A percentile compares a stretch with the other conserved stretches of the same genome.
Conservation (phyloP, 2,888 invertebrate genomes). For the Pandemis cinnamomeana region DNA sequence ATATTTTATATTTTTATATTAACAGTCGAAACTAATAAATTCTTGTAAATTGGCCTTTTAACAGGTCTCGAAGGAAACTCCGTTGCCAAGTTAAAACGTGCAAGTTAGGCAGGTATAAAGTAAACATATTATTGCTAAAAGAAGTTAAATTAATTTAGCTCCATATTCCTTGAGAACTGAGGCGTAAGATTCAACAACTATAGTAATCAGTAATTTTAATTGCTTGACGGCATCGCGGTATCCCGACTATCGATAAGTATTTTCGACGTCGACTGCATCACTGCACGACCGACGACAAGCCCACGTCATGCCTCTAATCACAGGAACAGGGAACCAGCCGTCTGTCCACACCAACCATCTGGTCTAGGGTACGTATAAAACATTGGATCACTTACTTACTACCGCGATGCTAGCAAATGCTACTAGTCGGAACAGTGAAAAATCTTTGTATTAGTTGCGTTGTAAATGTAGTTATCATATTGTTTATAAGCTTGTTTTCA, state of each 20-base stretch:
- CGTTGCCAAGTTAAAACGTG: not conserved
- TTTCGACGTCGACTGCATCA: slow-evolving; percentile 33
- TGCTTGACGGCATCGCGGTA: not conserved
- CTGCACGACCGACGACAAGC: slow-evolving; percentile 21
- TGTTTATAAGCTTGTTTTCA: not conserved
- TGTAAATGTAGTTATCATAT: slow-evolving; percentile 11
- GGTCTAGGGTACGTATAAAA: slow-evolving; percentile 34
- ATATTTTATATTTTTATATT: not conserved
- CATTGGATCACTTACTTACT: slow-evolving; percentile 37
- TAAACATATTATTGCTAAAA: not conserved
- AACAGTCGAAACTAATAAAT: not conserved
- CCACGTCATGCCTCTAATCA: not conserved
- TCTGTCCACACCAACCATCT: slow-evolving; percentile 19
- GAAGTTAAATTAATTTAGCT: not conserved
- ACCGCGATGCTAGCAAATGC: slow-evolving; percentile 38
- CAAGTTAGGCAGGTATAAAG: not conserved
- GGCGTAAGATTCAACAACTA: not conserved
- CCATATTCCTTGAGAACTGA: not conserved
- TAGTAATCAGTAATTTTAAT: not conserved
- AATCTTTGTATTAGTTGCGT: slow-evolving; percentile 27
- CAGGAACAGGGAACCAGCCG: slow-evolving; percentile 7
- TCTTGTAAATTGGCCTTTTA: not conserved
- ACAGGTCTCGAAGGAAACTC: not conserved
- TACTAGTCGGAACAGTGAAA: slow-evolving; percentile 26
- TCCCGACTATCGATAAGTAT: not conserved